Evolutionary conservation across 2,113 vertebrate genomes (phyloP), one percentile per base, ranked within the genome.

Genomic region (Donacobius atricapilla): DNA sequence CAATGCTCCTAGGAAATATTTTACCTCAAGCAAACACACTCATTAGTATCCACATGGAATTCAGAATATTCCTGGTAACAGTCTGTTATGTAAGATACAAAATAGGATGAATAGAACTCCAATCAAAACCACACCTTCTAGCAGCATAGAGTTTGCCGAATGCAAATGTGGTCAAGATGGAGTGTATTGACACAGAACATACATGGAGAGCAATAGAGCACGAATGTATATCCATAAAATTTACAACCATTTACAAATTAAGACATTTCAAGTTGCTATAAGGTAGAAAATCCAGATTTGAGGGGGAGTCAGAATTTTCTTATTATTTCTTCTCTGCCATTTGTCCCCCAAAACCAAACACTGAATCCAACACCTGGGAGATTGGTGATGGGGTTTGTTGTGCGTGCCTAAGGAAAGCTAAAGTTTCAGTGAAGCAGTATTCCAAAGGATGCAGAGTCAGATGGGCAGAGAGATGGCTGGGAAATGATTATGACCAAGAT

Each of bases 401-500:
- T 11, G 15, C 77, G 95, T 92, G 89, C 56, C 56, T 85, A 73
- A 45, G 76, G 81, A 93, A 90, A 70, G 71, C 87, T 95, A 9
- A 88, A 96, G 84, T 84, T 87, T 70, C 89, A 57, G 75, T 13
- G 83, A 78, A 92, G 83, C 89, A 83, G 75, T 91, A 93, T 92
- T 88, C 93, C 93, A 95, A 95, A 97, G 92, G 89, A 91, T 88
- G 92, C 65, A 92, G 79, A 90, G 88, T 92, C 40, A 77, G 95
- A 94, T 3, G 9, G 90, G 65, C 76, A 92, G 85, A 51, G 81
- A 83, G 81, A 65, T 95, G 97, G 95, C 88, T 89, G 89, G 92
- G 90, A 90, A 96, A 87, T 87, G 66, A 80, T 84, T 82, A 37
- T 78, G 96, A 94, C 95, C 94, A 94, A 95, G 92, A 93, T 95